Percentiles rank a stretch among this genome's conserved stretches.
phyloP scores from a whole-genome alignment of 2,797 vertebrate genomes.

The Hippoglossus hippoglossus region DNA sequence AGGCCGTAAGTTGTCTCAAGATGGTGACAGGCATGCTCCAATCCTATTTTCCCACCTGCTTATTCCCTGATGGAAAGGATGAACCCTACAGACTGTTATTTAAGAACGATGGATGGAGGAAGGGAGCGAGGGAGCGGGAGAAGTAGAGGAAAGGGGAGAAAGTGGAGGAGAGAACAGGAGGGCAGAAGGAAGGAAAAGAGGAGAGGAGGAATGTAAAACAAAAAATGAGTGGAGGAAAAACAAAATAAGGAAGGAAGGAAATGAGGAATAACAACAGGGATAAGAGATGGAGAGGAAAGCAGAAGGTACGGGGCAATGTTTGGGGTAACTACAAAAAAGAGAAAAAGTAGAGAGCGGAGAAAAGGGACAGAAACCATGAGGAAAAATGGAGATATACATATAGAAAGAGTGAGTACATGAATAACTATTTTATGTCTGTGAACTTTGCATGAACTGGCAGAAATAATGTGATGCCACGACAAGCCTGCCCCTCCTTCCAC shows the following conservation, averaged over 20 bases:
- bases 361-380: slow-evolving; percentile 42
- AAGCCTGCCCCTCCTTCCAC: slow-evolving; percentile 97
- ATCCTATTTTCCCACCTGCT: slow-evolving; percentile 84
- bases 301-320: slow-evolving; percentile 44
- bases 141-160: neutral
- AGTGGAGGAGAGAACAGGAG: neutral
- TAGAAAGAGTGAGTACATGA: slow-evolving; percentile 69
- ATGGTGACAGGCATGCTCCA: slow-evolving; percentile 80
- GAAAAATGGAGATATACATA: slow-evolving; percentile 30
- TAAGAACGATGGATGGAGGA: slow-evolving; percentile 81
- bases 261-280: neutral
- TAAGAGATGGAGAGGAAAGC: slow-evolving; percentile 71
- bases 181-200: neutral
- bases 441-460: slow-evolving; percentile 99
- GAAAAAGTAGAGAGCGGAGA: slow-evolving; percentile 49
- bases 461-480: slow-evolving; percentile 99
- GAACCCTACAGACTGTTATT: slow-evolving; percentile 87
- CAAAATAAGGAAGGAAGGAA: neutral
- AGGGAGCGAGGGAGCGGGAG: neutral
- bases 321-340: slow-evolving; percentile 1
- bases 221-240: slow-evolving; percentile 23
- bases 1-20: slow-evolving; percentile 74
- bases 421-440: slow-evolving; percentile 94
- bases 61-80: slow-evolving; percentile 86
- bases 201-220: slow-evolving; percentile 16